Base-by-base conservation (phyloP, 2,113 vertebrate genomes). In the Etheostoma spectabile region DNA sequence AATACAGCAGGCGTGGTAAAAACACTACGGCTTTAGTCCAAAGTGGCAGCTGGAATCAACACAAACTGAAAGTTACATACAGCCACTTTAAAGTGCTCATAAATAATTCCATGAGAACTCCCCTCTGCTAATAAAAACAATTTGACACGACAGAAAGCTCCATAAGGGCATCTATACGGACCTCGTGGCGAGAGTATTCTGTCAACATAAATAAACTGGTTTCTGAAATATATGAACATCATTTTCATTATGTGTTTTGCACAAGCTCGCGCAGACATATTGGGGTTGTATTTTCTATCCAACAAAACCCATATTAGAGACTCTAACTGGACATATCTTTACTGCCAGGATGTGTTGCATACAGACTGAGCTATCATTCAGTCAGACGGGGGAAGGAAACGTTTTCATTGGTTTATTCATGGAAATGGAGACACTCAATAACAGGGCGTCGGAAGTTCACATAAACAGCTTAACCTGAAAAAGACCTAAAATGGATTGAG, bases 381-480 rank as follows among this genome's bases (percentile, higher is more conserved):
- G 7, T 63, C n/a, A 27, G 53, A 60, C n/a, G n/a, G 24, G 11
- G 14, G 22, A 69, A n/a, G 14, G 46, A 33, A 48, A 85, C 46
- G 42, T 55, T 72, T 82, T 85, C 21, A 35, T 33, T 53, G 5
- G 22, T 71, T 77, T 89, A 74, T 75, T 80, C 14, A 38, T 61
- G 53, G 53, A 16, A 53, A 22, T 18, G 56, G 3, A 59, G 3
- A 64, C 19, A 19, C 38, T 77, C 33, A 38, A 49, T 78, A 60
- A 72, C 18, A 65, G 22, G 27, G 49, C 66, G 46, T 72, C 46
- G 48, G 27, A 77, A 68, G 77, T 84, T 86, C 80, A 79, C 42
- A 57, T 57, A 68, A 79, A 85, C 79, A 71, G 51, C 51, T 86
- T 68, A 67, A 79, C 57, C 74, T 71, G 61, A 52, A 70, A 5